Base-by-base conservation (phyloP, 2,113 vertebrate genomes). In the Pogonocichla stellata region DNA sequence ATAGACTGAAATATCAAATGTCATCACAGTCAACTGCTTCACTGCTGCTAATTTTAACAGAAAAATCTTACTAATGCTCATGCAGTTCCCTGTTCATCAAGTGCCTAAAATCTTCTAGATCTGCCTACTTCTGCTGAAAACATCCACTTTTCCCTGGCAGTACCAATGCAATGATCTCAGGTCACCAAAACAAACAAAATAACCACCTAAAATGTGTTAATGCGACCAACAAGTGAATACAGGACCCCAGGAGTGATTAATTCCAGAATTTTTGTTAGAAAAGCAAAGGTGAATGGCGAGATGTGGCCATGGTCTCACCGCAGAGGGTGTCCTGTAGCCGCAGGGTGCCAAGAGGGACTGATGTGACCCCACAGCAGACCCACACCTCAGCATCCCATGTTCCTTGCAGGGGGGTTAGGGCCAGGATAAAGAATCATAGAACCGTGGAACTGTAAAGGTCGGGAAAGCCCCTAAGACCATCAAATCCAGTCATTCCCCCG, bases 101-200 rank as follows among this genome's bases (percentile, higher is more conserved):
- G 28, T 6, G 14, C 57, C 40, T 54, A 4, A 58, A 80, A 43
- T 18, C 51, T 81, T 61, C 5, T 25, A 51, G 31, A 57, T 23
- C 31, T 33, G 26, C 38, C 25, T 28, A 9, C 15, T 79, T 48
- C 62, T 64, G 22, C 24, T 15, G 53, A 40, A 66, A 74, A 54
- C 14, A 24, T 18, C 11, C 24, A 60, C 20, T 33, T 47, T 57
- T 40, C 43, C 33, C 48, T 5, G 1, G 51, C 2, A 62, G 34
- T 38, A 86, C 19, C 29, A 67, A 26, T 2, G 0, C n/a, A 48
- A 54, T 1, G 0, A 64, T 6, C 40, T 64, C 2, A 4, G 29
- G 18, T 5, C 1, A 56, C 34, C 33, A 71, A 78, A 74, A 34
- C 0, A 2, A 43, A 36, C 47, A 66, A 19, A 70, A 15, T 0